phyloP scores from a whole-genome alignment of 2,888 invertebrate genomes.

The Polietes domitor region DNA sequence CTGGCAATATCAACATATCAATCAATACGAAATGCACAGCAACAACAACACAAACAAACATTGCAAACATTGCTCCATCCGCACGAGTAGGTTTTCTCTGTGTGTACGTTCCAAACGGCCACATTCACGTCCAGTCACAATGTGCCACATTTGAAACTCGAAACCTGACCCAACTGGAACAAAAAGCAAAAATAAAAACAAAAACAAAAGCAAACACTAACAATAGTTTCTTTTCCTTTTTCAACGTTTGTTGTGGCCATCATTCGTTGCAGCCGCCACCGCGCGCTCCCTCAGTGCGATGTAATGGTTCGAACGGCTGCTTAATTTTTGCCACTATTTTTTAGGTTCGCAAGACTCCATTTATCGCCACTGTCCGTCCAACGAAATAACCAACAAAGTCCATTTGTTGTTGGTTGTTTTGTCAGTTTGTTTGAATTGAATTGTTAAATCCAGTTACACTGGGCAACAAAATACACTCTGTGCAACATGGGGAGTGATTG shows the following conservation, averaged over 20 bases:
- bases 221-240: constrained; percentile 12
- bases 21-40: too few relatives aligned
- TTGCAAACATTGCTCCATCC: too few relatives aligned
- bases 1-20: too few relatives aligned
- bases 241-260: too few relatives aligned
- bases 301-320: too few relatives aligned
- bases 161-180: constrained; percentile 72
- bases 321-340: constrained; percentile 48
- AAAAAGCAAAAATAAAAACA: too few relatives aligned
- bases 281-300: too few relatives aligned
- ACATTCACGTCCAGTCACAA: constrained; percentile 66
- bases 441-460: constrained; percentile 36
- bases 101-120: background rate
- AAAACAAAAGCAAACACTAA: too few relatives aligned
- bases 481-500: too few relatives aligned
- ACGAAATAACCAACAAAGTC: constrained; percentile 45
- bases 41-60: too few relatives aligned
- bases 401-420: constrained; percentile 23
- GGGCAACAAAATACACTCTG: background rate
- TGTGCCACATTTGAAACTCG: constrained; percentile 74
- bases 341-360: constrained; percentile 46
- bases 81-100: too few relatives aligned
- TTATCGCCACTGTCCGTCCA: constrained; percentile 2
- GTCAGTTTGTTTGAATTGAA: constrained; percentile 33
- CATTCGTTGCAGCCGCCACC: too few relatives aligned